These are phyloP conservation scores for Antennarius striatus DNA, from an alignment of 2,113 vertebrate genomes.

Conservation along the genomic window DNA sequence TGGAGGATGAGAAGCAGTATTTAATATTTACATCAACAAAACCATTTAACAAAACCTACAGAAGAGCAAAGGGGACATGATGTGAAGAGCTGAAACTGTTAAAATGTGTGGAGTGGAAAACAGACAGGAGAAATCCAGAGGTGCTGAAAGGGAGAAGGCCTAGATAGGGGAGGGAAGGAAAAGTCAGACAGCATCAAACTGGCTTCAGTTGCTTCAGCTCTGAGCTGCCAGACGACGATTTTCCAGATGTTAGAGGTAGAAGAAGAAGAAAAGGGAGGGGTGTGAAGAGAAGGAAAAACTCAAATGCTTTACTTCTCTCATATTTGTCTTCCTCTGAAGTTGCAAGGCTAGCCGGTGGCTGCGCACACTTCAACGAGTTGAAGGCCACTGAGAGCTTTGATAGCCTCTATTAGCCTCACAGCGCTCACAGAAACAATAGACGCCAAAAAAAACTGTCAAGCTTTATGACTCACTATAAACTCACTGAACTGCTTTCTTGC, in stretches of 20 bases:
- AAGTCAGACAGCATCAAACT: conserved; percentile 44
- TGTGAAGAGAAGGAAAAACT: not conserved
- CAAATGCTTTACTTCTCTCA: not conserved
- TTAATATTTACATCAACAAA: not conserved
- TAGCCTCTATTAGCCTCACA: conserved; percentile 32
- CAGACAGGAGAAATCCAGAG: conserved; percentile 35
- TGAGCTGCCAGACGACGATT: conserved; percentile 55
- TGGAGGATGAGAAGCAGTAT: too few species aligned
- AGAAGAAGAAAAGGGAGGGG: conserved; percentile 6
- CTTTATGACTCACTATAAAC: conserved; percentile 40
- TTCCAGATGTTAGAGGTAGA: conserved; percentile 60
- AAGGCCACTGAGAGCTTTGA: conserved; percentile 26
- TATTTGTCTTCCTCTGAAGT: conserved; percentile 42
- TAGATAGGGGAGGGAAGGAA: conserved; percentile 11
- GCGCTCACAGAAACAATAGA: not conserved
- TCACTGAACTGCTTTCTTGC: conserved; percentile 34
- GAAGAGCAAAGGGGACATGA: not conserved
- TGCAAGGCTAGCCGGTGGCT: conserved; percentile 21
- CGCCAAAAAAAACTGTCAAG: conserved; percentile 2
- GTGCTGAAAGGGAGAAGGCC: conserved; percentile 47
- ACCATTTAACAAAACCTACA: conserved; percentile 15
- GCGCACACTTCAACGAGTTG: conserved; percentile 9
- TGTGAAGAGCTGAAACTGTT: conserved; percentile 6
- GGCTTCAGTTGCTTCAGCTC: conserved; percentile 33
- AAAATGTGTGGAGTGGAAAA: conserved; percentile 23